Base-by-base conservation (phyloP, 2,113 vertebrate species). In the Pogonocichla stellata region DNA sequence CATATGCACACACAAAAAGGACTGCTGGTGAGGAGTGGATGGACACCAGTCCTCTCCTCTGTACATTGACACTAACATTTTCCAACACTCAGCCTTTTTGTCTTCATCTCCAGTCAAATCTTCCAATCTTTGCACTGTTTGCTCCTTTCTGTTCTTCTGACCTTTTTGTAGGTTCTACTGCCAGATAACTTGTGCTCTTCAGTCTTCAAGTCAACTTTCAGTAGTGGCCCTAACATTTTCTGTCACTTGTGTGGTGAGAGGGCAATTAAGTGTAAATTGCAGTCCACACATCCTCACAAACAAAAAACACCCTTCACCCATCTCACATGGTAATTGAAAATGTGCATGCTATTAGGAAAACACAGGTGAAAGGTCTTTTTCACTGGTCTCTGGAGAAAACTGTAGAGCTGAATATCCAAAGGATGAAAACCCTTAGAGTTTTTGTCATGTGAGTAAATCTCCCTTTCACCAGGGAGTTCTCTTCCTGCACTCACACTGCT, bases 331-430 rank as follows among this genome's bases (percentile, higher is more conserved):
- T 42, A 72, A 10, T 14, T 50, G 57, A 29, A 67, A 75, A 79
- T 19, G 2, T 61, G 28, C 8, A 0, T 15, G 4, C n/a, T 29
- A 0, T 14, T 33, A 45, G 73, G 65, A 75, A 38, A 79, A 25
- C 24, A 16, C 11, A 31, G 13, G 36, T 19, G 45, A 62, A 19
- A 43, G 8, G 31, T 23, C 20, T 28, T 92, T 19, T 48, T 75
- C 5, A 0, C 18, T 0, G 1, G 7, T n/a, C 42, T 65, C 33
- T 3, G 1, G 10, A 65, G 42, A 51, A 75, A 48, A n/a, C 2
- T 40, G 25, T 19, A 71, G n/a, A 45, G 33, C 29, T 65, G 18
- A 10, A 9, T 45, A 24, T 29, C 29, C 25, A 22, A 64, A 66
- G 15, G 67, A 48, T 20, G 9, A 48, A 81, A 86, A 80, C 25